Percentiles rank a stretch among this genome's conserved stretches.
Conservation (phyloP, 1,140 invertebrate genomes). For the Brachionus koreanus region DNA sequence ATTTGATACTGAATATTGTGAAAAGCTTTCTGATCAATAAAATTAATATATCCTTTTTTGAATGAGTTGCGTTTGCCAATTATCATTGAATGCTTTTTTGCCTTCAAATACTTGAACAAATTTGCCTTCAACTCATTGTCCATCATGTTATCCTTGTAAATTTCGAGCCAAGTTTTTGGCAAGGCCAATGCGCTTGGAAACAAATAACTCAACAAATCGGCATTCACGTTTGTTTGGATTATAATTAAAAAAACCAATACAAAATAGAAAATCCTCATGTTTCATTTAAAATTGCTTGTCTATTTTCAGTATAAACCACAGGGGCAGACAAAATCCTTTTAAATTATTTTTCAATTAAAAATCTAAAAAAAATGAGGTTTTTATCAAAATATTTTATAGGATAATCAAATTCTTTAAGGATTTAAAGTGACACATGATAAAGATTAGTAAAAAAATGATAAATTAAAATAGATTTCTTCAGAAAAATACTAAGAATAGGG, state of each 20-base stretch:
- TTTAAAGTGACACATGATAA: background rate
- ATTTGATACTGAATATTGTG: background rate
- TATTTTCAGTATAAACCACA: background rate
- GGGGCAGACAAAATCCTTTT: background rate
- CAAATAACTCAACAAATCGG: background rate
- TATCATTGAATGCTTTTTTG: conserved; percentile 15
- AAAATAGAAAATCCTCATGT: background rate
- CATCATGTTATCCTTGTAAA: conserved; percentile 17
- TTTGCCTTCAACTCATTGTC: background rate
- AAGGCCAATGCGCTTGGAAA: background rate
- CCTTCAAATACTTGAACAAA: conserved; percentile 20
- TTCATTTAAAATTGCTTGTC: background rate
- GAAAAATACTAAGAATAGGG: background rate
- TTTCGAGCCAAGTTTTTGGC: conserved; percentile 1
- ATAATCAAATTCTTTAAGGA: background rate
- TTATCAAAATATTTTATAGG: background rate
- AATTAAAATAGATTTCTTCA: background rate
- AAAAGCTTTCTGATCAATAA: background rate
- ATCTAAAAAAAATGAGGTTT: background rate
- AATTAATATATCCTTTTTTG: background rate
- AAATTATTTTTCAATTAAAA: background rate
- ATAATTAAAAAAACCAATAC: background rate
- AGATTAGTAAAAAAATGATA: background rate
- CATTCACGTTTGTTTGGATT: background rate
- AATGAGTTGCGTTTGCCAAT: conserved; percentile 3